Percentiles rank a stretch among this genome's conserved stretches.
phyloP scores from a whole-genome alignment of 2,113 vertebrate species.

The Aix galericulata region DNA sequence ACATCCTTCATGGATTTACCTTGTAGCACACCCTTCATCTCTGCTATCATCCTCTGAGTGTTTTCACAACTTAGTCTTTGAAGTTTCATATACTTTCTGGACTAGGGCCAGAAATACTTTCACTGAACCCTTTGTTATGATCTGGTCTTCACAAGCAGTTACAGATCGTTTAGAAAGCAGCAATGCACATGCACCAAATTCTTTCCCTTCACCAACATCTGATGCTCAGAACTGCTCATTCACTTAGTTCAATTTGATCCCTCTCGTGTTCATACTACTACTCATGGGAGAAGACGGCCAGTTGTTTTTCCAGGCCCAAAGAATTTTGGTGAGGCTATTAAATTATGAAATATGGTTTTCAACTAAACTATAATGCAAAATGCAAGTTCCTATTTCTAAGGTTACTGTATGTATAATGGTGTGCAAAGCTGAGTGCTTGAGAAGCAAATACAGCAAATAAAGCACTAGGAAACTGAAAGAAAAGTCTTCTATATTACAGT shows the following conservation, averaged over 20 bases:
- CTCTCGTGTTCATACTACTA: background rate
- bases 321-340: background rate
- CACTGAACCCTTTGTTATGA: background rate
- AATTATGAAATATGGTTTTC: background rate
- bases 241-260: background rate
- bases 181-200: background rate
- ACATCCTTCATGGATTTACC: background rate
- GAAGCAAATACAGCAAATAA: background rate
- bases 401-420: background rate
- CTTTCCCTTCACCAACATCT: background rate
- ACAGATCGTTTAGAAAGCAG: background rate
- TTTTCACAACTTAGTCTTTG: background rate
- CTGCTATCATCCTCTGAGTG: background rate
- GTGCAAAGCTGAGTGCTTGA: background rate
- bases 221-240: background rate
- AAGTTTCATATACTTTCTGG: background rate
- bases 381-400: background rate
- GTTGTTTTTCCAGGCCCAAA: background rate
- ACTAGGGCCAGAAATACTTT: background rate
- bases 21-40: background rate
- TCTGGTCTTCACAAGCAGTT: background rate
- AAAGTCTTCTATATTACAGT: background rate
- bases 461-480: background rate
- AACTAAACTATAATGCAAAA: rapidly evolving
- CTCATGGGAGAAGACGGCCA: background rate